phyloP scores from a whole-genome alignment of 2,113 vertebrate genomes.

The Rhea pennata region DNA sequence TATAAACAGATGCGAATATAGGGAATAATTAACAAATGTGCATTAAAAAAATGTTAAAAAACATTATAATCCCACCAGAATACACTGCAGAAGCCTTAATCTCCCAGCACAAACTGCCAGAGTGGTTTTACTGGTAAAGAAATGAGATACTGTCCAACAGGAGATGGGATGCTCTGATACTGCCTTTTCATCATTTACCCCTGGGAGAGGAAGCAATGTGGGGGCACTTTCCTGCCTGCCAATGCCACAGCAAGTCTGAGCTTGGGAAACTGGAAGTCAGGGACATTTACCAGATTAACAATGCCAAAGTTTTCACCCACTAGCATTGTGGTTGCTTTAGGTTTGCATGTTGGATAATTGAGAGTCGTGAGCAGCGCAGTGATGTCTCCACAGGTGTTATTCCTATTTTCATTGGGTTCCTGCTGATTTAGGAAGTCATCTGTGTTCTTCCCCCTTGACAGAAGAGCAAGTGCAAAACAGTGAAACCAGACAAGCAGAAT shows the following conservation, averaged over 20 bases:
- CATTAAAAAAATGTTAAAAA: neutral
- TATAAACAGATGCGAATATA: neutral
- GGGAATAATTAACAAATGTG: neutral
- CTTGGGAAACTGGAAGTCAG: neutral
- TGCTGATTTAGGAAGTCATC: slow-evolving; percentile 13
- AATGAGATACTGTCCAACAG: neutral
- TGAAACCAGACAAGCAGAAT: neutral
- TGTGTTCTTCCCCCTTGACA: neutral
- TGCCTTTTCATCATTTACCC: neutral
- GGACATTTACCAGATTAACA: neutral
- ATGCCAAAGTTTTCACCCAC: neutral
- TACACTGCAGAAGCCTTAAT: neutral
- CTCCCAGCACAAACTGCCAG: neutral
- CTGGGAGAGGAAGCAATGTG: neutral
- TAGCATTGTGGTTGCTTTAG: neutral
- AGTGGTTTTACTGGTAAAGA: neutral
- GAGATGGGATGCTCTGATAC: neutral
- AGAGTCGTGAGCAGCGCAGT: neutral
- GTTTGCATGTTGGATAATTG: neutral
- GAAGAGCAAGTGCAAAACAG: neutral
- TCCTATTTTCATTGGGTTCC: slow-evolving; percentile 9
- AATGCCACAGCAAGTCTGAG: neutral
- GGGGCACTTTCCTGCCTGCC: neutral
- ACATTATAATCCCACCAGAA: neutral
- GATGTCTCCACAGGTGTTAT: slow-evolving; percentile 21